Percentiles rank a stretch among this genome's conserved stretches.
These are phyloP conservation scores for Centropyge bicolor DNA, from an alignment of 2,797 vertebrate genomes.

Conservation along the genomic window DNA sequence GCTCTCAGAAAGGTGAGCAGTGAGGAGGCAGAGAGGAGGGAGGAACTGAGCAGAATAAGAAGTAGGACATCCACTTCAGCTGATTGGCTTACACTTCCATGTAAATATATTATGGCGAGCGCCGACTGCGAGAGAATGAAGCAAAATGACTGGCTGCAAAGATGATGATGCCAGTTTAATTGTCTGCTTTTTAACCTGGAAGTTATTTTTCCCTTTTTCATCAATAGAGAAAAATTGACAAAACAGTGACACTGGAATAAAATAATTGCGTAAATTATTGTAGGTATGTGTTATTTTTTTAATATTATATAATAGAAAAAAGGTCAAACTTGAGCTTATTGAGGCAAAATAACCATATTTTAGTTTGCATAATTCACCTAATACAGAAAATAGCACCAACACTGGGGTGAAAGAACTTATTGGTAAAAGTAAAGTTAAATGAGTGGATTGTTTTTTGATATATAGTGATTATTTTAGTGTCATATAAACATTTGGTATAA, in stretches of 20 bases:
- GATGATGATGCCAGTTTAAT: neutral
- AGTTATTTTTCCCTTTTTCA: neutral
- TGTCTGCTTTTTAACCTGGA: neutral
- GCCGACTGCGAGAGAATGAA: neutral
- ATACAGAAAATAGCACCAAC: neutral
- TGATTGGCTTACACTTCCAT: conserved; percentile 24
- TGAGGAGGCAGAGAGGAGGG: neutral
- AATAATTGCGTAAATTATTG: too few relatives aligned
- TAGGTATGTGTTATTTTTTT: too few relatives aligned
- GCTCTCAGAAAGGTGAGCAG: conserved; percentile 24
- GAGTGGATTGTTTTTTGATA: too few relatives aligned
- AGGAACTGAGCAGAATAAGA: conserved; percentile 26
- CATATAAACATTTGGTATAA: too few relatives aligned
- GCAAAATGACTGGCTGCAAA: neutral
- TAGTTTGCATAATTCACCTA: neutral
- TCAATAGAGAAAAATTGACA: neutral
- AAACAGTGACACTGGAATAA: too few relatives aligned
- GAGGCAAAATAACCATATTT: neutral
- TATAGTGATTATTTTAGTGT: too few relatives aligned
- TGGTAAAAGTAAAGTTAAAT: too few relatives aligned
- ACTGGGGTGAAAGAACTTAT: neutral
- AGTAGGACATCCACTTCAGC: conserved; percentile 35
- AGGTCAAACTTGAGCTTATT: neutral
- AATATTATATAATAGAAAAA: neutral
- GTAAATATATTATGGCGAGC: conserved; percentile 14